These are phyloP conservation scores for Myrmecophaga tridactyla DNA, from an alignment of 2,113 vertebrate genomes.

Conservation along the genomic window DNA sequence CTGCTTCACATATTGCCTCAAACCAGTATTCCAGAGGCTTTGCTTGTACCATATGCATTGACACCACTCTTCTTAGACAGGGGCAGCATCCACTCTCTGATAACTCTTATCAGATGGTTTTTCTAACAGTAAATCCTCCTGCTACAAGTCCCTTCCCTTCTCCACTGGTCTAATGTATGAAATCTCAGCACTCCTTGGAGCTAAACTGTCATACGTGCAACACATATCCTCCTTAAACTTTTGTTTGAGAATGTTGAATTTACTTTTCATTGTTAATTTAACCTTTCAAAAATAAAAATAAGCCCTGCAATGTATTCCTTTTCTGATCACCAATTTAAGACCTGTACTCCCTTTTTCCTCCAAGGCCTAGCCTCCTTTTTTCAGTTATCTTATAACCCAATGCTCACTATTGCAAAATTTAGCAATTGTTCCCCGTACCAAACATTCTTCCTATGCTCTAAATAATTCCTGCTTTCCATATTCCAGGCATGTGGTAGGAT, in stretches of 20 bases:
- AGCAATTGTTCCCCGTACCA: background rate
- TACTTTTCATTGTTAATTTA: background rate
- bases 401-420: background rate
- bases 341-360: background rate
- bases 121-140: background rate
- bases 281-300: background rate
- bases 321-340: background rate
- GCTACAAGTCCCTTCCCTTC: background rate
- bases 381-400: background rate
- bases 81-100: background rate
- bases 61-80: background rate
- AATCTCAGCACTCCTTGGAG: background rate
- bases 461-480: background rate
- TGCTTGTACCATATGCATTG: background rate
- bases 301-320: background rate
- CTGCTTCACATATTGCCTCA: background rate
- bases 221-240: background rate
- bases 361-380: background rate
- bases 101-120: background rate
- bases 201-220: background rate
- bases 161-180: background rate
- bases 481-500: background rate
- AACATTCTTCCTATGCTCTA: background rate
- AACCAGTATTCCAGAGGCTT: background rate
- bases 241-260: background rate